These are phyloP conservation scores for Protobothrops flavoviridis DNA, from an alignment of 2,113 vertebrate genomes.

Conservation along the genomic window DNA sequence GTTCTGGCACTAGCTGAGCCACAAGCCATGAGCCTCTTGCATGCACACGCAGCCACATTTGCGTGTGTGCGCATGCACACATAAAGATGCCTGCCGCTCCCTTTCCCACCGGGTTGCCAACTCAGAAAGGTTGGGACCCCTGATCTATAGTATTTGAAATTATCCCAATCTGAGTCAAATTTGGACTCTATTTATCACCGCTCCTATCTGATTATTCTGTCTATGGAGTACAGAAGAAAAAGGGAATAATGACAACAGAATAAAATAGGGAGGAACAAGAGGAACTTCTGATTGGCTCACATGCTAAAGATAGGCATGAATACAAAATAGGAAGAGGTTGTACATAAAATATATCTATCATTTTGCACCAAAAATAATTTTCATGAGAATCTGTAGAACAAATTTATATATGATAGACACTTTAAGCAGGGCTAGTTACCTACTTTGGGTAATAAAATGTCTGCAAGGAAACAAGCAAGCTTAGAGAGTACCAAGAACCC, in stretches of 20 bases:
- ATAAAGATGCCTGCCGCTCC: no score
- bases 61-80: no score
- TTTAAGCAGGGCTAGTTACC: not conserved
- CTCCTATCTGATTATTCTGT: not conserved
- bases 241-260: not conserved
- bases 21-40: no score
- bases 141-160: not conserved
- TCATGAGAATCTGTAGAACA: not conserved
- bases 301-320: not conserved
- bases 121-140: no score
- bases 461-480: no score
- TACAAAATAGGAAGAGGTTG: not conserved
- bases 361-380: not conserved
- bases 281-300: not conserved
- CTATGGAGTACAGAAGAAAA: not conserved
- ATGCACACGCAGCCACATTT: no score
- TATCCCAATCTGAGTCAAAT: not conserved
- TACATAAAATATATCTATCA: not conserved
- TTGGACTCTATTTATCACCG: not conserved
- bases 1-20: no score
- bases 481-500: no score
- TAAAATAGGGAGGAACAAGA: not conserved
- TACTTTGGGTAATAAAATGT: no score
- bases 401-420: not conserved
- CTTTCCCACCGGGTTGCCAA: no score